A percentile compares a stretch with the other conserved stretches of the same genome.
phyloP scores from a whole-genome alignment of 1,140 invertebrate genomes.

The Platyscapa corneri region DNA sequence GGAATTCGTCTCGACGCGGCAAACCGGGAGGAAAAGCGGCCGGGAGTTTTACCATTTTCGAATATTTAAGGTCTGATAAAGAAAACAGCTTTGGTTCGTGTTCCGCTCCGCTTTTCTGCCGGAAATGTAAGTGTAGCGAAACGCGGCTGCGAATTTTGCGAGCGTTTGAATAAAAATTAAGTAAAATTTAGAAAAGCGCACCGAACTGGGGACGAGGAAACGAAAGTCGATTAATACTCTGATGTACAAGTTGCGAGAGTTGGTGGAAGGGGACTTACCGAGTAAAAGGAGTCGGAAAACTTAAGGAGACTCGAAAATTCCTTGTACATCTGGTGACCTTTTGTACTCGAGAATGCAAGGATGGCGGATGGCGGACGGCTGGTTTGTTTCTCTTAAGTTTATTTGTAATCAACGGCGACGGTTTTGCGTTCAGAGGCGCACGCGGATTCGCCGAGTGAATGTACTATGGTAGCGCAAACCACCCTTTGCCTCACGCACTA shows the following conservation, averaged over 20 bases:
- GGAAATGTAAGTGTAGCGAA: too few species aligned
- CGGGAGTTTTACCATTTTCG: slow-evolving; percentile 20
- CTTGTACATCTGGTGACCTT: neutral
- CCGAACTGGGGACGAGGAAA: too few species aligned
- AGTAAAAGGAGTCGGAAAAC: slow-evolving; percentile 5
- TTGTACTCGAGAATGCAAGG: neutral
- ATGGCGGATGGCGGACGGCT: neutral
- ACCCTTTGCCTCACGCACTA: neutral
- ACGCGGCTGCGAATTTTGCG: too few species aligned
- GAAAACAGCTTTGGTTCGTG: neutral
- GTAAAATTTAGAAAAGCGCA: too few species aligned
- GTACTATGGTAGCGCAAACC: neutral
- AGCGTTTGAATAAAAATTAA: too few species aligned
- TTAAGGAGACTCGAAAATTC: slow-evolving; percentile 32
- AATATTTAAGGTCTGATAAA: neutral
- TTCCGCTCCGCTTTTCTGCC: too few species aligned
- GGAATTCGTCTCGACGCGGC: slow-evolving; percentile 37
- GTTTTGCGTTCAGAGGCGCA: slow-evolving; percentile 50
- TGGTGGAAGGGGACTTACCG: neutral
- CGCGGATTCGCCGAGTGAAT: slow-evolving; percentile 37
- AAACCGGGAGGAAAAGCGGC: neutral
- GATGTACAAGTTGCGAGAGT: too few species aligned
- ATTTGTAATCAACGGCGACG: slow-evolving; percentile 62
- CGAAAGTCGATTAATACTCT: too few species aligned
- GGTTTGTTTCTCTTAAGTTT: slow-evolving; percentile 57